Evolutionary conservation across 2,888 invertebrate species (phyloP).

Genomic region (Mimumesa dahlbomi): DNA sequence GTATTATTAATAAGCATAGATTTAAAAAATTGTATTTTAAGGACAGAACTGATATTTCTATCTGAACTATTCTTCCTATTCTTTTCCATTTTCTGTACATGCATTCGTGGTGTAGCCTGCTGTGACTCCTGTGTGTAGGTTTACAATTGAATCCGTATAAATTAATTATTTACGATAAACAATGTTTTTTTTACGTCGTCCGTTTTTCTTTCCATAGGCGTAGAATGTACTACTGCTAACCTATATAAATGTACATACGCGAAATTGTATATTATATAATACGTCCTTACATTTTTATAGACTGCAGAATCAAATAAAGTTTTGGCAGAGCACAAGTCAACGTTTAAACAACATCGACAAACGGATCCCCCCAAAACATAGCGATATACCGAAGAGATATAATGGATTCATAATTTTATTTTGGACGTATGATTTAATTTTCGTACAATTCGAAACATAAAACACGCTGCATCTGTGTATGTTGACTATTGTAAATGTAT

Average conservation of each 20-base stretch:
- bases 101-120: constrained; percentile 66
- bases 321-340: constrained; percentile 43
- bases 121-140: constrained; percentile 56
- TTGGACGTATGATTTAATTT: constrained; percentile 1
- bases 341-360: constrained; percentile 53
- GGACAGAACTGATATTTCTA: constrained; percentile 12
- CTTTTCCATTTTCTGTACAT: constrained; percentile 59
- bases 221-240: too few relatives aligned
- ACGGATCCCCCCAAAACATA: constrained; percentile 70
- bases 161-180: neutral
- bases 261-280: neutral
- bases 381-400: constrained; percentile 11
- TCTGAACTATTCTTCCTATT: constrained; percentile 39
- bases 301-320: constrained; percentile 60
- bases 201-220: neutral
- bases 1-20: neutral
- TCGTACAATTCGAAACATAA: neutral
- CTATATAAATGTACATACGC: too few relatives aligned
- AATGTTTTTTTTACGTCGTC: neutral
- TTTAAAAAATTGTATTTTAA: neutral
- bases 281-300: constrained; percentile 54
- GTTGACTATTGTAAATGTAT: constrained; percentile 50
- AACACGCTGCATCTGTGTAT: constrained; percentile 26
- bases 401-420: constrained; percentile 8
- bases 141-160: constrained; percentile 8